phyloP scores from a whole-genome alignment of 2,113 vertebrate species.

The Pantherophis guttatus region DNA sequence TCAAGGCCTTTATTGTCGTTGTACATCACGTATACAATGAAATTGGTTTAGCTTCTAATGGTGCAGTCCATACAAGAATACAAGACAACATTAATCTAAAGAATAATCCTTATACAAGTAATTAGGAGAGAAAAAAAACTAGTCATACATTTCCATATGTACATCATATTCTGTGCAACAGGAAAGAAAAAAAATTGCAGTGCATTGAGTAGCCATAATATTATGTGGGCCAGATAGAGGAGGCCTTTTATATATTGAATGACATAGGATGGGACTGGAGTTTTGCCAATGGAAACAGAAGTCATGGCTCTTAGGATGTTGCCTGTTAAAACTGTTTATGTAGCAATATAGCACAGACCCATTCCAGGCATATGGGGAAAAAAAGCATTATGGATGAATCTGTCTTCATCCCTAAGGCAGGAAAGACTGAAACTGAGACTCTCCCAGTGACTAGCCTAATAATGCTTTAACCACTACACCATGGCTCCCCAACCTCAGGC shows the following conservation, averaged over 20 bases:
- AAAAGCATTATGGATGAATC: neutral
- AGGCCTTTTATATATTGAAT: neutral
- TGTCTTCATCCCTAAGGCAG: neutral
- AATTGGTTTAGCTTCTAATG: too few relatives aligned
- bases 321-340: neutral
- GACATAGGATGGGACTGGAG: neutral
- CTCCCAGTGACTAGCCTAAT: neutral
- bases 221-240: neutral
- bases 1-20: too few relatives aligned
- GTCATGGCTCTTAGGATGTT: neutral
- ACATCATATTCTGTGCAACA: neutral
- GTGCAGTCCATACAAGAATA: too few relatives aligned
- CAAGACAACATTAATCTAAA: too few relatives aligned
- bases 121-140: too few relatives aligned
- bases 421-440: neutral
- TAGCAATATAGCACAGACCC: neutral
- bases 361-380: neutral
- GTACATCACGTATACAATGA: too few relatives aligned
- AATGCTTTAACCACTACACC: neutral
- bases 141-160: too few relatives aligned
- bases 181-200: neutral
- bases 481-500: neutral
- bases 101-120: too few relatives aligned
- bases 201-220: neutral
- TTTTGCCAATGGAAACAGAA: neutral